These are phyloP conservation scores for Marisa cornuarietis DNA, from an alignment of 1,140 invertebrate species.

Conservation along the genomic window DNA sequence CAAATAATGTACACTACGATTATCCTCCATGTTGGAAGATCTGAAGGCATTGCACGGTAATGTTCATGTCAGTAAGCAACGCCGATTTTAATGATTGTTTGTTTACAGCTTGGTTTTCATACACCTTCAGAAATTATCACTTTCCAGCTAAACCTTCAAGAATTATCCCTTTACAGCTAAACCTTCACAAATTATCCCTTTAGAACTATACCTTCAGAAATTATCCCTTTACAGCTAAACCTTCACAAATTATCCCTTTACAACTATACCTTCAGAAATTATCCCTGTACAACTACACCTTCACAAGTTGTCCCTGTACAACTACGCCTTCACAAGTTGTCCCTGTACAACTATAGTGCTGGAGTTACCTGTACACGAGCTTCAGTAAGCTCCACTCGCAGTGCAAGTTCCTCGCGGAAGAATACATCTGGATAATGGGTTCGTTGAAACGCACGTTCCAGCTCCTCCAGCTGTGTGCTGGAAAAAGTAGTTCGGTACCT, in stretches of 20 bases:
- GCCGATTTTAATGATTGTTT: no score
- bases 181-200: no score
- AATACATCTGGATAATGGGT: slow-evolving; percentile 66
- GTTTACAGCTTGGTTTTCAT: no score
- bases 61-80: no score
- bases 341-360: background rate
- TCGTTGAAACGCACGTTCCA: slow-evolving; percentile 62
- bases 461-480: slow-evolving; percentile 61
- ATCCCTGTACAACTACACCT: background rate
- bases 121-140: no score
- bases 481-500: slow-evolving; percentile 65
- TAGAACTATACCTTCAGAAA: background rate
- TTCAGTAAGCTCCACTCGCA: slow-evolving; percentile 59
- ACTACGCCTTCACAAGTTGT: no score
- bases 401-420: slow-evolving; percentile 58
- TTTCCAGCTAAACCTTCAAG: no score
- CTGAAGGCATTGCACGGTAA: no score
- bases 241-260: background rate
- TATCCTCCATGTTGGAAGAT: no score
- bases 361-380: slow-evolving; percentile 55
- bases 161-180: no score
- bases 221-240: background rate
- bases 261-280: background rate
- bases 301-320: background rate
- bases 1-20: background rate